Conservation (phyloP, 2,797 vertebrate genomes). For the Ceyx erithaca region DNA sequence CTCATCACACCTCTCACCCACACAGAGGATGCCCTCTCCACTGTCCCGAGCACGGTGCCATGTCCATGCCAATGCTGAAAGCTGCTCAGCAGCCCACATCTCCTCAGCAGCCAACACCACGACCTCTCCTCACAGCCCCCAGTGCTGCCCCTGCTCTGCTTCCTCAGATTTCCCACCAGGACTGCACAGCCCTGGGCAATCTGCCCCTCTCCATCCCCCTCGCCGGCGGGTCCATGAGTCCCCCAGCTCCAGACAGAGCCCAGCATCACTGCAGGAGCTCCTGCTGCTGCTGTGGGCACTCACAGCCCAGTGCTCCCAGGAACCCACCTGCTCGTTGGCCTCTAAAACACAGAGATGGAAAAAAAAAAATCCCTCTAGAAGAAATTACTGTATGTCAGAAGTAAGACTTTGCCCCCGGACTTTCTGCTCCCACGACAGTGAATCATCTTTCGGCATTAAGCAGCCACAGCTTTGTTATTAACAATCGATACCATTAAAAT, state of each 20-base stretch:
- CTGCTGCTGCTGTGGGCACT: background rate
- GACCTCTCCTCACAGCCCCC: accelerated
- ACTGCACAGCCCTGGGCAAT: background rate
- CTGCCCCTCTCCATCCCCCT: background rate
- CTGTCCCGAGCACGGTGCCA: accelerated
- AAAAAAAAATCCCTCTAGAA: background rate
- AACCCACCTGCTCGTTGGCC: background rate
- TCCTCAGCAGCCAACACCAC: accelerated
- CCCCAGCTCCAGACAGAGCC: background rate
- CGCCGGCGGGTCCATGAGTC: accelerated
- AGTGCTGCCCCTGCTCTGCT: accelerated
- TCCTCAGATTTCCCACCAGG: background rate
- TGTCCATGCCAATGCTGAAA: accelerated
- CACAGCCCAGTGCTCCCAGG: background rate
- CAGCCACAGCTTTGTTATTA: constrained; percentile 62
- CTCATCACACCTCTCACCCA: background rate
- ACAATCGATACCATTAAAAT: constrained; percentile 49
- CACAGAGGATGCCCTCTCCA: accelerated
- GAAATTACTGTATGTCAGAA: constrained; percentile 41
- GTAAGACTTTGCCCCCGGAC: constrained; percentile 59
- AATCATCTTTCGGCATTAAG: constrained; percentile 60
- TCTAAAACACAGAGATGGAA: background rate
- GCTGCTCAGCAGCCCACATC: background rate
- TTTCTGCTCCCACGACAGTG: constrained; percentile 65
- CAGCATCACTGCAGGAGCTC: background rate